Conservation (phyloP, 2,888 invertebrate species). For the Lycaena phlaeas region DNA sequence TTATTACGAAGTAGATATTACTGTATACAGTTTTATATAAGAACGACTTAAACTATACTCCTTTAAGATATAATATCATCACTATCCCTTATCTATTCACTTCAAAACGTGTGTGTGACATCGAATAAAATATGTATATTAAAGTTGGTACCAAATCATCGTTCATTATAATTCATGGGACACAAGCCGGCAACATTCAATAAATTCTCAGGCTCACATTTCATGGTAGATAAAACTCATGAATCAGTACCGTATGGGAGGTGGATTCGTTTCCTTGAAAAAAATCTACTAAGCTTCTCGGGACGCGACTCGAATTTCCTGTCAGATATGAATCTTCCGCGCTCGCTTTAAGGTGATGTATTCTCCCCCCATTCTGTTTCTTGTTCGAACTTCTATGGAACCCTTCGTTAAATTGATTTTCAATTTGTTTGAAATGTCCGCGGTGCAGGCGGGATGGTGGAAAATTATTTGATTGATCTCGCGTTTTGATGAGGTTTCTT, state of each 20-base stretch:
- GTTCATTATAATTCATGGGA: slow-evolving; percentile 46
- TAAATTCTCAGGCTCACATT: slow-evolving; percentile 55
- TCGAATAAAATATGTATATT: no score
- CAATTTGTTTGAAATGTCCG: slow-evolving; percentile 69
- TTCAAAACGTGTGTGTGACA: no score
- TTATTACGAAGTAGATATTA: no score
- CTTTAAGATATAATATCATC: no score
- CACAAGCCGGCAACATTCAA: slow-evolving; percentile 58
- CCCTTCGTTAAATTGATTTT: slow-evolving; percentile 67
- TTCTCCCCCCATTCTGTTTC: slow-evolving; percentile 56
- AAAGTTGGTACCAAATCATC: slow-evolving; percentile 11
- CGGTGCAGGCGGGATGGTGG: slow-evolving; percentile 60
- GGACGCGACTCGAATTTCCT: slow-evolving; percentile 68
- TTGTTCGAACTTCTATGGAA: slow-evolving; percentile 36
- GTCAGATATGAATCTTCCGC: slow-evolving; percentile 70
- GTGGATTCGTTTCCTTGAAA: slow-evolving; percentile 56
- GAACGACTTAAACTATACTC: no score
- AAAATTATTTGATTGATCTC: slow-evolving; percentile 58
- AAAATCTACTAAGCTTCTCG: slow-evolving; percentile 53
- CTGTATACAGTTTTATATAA: no score
- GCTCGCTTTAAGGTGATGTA: slow-evolving; percentile 71
- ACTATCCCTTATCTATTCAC: no score
- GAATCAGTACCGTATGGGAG: slow-evolving; percentile 65
- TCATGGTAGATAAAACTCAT: slow-evolving; percentile 69
- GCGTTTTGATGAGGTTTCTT: slow-evolving; percentile 48